Conservation (phyloP, 1,140 invertebrate genomes). For the Drosophila tani region DNA sequence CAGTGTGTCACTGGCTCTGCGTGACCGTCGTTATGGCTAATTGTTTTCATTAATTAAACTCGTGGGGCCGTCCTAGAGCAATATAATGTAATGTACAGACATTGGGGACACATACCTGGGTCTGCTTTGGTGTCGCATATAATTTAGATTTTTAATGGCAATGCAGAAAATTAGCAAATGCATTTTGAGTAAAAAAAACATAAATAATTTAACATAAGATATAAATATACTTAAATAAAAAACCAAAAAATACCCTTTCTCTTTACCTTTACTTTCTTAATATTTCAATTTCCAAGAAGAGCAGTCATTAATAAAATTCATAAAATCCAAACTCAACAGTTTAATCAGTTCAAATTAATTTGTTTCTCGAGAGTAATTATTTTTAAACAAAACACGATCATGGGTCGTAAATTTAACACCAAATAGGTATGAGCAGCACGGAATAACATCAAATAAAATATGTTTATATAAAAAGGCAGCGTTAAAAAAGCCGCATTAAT, state of each 20-base stretch:
- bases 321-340: no score
- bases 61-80: constrained; percentile 39
- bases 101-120: constrained; percentile 19
- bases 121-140: constrained; percentile 2
- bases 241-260: background rate
- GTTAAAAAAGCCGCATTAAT: constrained; percentile 3
- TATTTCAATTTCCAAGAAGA: background rate
- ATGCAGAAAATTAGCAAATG: constrained; percentile 16
- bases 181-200: background rate
- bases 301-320: background rate
- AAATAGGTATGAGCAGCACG: background rate
- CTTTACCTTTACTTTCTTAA: background rate
- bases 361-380: background rate
- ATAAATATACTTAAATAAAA: background rate
- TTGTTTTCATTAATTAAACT: constrained; percentile 72
- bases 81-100: constrained; percentile 27
- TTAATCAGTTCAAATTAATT: constrained; percentile 3
- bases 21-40: constrained; percentile 71
- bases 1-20: constrained; percentile 44
- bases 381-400: background rate
- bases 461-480: constrained; percentile 1
- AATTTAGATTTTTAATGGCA: background rate
- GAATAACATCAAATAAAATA: background rate
- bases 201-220: background rate
- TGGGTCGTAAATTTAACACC: background rate